A percentile compares a stretch with the other conserved stretches of the same genome.
phyloP scores from a whole-genome alignment of 2,888 invertebrate species.

The Netelia virgata region DNA sequence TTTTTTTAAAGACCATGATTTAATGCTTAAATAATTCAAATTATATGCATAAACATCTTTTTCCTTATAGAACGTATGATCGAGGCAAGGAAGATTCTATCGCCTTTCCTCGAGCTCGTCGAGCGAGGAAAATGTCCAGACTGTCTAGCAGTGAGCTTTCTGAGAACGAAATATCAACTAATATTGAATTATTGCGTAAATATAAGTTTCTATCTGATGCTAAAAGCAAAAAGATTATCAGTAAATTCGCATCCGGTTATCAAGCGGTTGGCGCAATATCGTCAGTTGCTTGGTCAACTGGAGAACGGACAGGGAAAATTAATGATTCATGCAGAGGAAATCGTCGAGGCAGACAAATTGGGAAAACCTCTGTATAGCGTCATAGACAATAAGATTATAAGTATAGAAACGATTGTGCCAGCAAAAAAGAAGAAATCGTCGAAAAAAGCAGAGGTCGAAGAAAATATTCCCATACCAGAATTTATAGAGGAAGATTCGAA shows the following conservation, averaged over 20 bases:
- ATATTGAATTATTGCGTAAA: conserved; percentile 94
- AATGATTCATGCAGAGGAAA: conserved; percentile 89
- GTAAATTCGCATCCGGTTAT: conserved; percentile 95
- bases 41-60: conserved; percentile 2
- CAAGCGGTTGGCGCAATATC: conserved; percentile 92
- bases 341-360: conserved; percentile 87
- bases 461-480: conserved; percentile 82
- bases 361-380: conserved; percentile 83
- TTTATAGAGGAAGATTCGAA: conserved; percentile 69
- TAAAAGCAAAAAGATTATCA: conserved; percentile 91
- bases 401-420: conserved; percentile 44
- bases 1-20: neutral
- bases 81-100: conserved; percentile 88
- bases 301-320: conserved; percentile 90
- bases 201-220: conserved; percentile 93
- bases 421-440: conserved; percentile 84
- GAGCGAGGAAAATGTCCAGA: conserved; percentile 88
- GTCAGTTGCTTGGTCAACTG: conserved; percentile 91
- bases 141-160: conserved; percentile 89
- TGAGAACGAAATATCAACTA: conserved; percentile 89
- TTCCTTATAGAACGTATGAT: conserved; percentile 85
- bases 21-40: conserved; percentile 1
- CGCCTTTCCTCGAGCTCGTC: conserved; percentile 89
- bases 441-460: conserved; percentile 75
- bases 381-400: conserved; percentile 64